Percentiles rank a stretch among this genome's conserved stretches.
phyloP scores from a whole-genome alignment of 2,113 vertebrate genomes.

The Tiliqua scincoides region DNA sequence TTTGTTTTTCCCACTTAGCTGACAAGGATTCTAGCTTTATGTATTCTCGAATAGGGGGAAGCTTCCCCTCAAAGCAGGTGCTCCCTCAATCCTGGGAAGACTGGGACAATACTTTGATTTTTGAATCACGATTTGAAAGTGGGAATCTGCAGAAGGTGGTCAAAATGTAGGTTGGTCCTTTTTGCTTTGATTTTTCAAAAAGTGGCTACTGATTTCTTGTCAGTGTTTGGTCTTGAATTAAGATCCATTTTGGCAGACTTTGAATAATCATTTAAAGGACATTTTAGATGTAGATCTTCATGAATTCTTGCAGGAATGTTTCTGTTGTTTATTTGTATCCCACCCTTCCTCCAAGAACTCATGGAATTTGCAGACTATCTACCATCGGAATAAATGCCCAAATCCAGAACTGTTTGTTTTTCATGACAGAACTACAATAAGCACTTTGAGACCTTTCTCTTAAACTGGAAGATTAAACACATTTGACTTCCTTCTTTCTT shows the following conservation, averaged over 20 bases:
- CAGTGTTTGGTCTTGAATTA: not conserved
- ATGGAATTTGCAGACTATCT: not conserved
- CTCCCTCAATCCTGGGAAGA: conserved; percentile 49
- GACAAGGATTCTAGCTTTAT: conserved; percentile 73
- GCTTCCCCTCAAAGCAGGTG: conserved; percentile 58
- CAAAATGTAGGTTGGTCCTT: conserved; percentile 76
- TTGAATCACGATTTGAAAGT: conserved; percentile 83
- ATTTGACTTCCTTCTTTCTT: not conserved
- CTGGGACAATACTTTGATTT: conserved; percentile 74
- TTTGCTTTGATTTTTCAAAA: conserved; percentile 47
- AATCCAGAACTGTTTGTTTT: not conserved
- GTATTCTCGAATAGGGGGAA: conserved; percentile 73
- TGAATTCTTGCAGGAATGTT: not conserved
- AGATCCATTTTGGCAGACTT: not conserved
- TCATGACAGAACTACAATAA: not conserved
- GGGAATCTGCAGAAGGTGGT: conserved; percentile 81
- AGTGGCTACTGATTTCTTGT: not conserved
- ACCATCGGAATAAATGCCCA: not conserved
- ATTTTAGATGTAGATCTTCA: not conserved
- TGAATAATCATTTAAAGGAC: not conserved
- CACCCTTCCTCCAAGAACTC: not conserved
- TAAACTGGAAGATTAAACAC: not conserved
- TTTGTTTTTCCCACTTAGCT: conserved; percentile 57
- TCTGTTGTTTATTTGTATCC: not conserved
- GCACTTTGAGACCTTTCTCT: not conserved